Evolutionary conservation across 2,888 invertebrate genomes (phyloP), one percentile per base, ranked within the genome.

Genomic region (Drosophila nr. perissopoda): DNA sequence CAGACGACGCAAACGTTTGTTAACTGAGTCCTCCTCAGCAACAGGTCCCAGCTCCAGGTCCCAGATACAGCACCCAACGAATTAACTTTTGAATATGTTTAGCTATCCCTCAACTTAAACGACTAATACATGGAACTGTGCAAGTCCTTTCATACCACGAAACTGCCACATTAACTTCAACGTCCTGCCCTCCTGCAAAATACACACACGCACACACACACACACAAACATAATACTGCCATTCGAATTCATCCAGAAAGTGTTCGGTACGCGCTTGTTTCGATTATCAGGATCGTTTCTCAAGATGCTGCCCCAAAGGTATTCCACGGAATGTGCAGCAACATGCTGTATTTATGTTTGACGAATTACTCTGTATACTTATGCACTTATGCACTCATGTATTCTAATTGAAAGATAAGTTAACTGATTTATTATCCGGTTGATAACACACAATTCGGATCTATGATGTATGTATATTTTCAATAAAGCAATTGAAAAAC

Each of bases 331-430:
- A 65, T 36, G 66, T 42, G 42, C 42, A 66, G 54, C 73, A 64
- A 58, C 63, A 80, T 59, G 57, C 71, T 51, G 66, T 42, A 51
- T 42, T 34, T 42, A 38, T 70, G 46, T 46, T 46, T 61, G 49
- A 29, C 60, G 31, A 42, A 51, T n/a, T 46, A 34, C 36, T 46
- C 16, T 38, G 21, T 52, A 62, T 54, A 40, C 34, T 62, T 71
- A 61, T 49, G 69, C 66, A 40, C 34, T 61, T 70, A 60, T 51
- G 69, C 66, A 64, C 69, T 78, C 66, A 74, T 78, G 73, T 81
- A 81, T 81, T 85, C 74, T 74, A 73, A 76, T 73, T 77, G 76
- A 73, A 82, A 74, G 78, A 67, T 81, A 79, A 80, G 88, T 80
- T 84, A 73, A 83, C 70, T 81, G 74, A 87, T 77, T 64, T 70